Evolutionary conservation across 2,888 invertebrate species (phyloP).

Genomic region (Hypercompe scribonia): DNA sequence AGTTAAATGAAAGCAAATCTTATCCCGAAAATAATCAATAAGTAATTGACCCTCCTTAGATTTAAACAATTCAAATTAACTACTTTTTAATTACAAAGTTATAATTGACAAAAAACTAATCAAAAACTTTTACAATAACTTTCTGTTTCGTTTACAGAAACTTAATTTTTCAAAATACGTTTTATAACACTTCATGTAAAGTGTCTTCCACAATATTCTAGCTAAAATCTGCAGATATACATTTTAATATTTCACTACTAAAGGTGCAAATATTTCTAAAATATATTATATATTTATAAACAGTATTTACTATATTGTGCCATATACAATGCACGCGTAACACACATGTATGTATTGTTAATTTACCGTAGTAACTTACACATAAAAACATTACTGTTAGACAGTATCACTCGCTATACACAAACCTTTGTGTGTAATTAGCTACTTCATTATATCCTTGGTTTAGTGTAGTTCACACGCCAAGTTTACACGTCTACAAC

Average conservation of each 20-base stretch:
- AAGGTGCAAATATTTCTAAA: constrained; percentile 87
- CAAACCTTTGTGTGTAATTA: constrained; percentile 75
- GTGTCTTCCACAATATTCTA: constrained; percentile 70
- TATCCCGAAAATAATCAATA: constrained; percentile 77
- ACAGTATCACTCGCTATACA: constrained; percentile 84
- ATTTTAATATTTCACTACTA: constrained; percentile 82
- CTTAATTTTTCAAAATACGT: constrained; percentile 65
- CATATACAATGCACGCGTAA: constrained; percentile 84
- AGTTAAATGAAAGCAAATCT: constrained; percentile 66
- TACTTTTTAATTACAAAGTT: constrained; percentile 78
- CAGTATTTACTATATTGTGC: constrained; percentile 80
- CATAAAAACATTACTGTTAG: constrained; percentile 83
- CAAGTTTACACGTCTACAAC: constrained; percentile 56
- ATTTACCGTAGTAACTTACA: constrained; percentile 74
- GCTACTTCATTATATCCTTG: constrained; percentile 73
- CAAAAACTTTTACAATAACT: constrained; percentile 75
- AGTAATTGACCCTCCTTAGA: constrained; percentile 85
- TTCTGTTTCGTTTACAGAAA: constrained; percentile 72
- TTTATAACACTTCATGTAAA: constrained; percentile 50
- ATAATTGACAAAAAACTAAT: constrained; percentile 85
- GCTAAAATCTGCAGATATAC: constrained; percentile 84
- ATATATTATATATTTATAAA: constrained; percentile 84
- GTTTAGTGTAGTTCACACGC: constrained; percentile 81
- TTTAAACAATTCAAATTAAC: constrained; percentile 84
- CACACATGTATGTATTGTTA: constrained; percentile 71